Evolutionary conservation across 1,140 invertebrate genomes (phyloP).

Genomic region (Zeugodacus cucurbitae): DNA sequence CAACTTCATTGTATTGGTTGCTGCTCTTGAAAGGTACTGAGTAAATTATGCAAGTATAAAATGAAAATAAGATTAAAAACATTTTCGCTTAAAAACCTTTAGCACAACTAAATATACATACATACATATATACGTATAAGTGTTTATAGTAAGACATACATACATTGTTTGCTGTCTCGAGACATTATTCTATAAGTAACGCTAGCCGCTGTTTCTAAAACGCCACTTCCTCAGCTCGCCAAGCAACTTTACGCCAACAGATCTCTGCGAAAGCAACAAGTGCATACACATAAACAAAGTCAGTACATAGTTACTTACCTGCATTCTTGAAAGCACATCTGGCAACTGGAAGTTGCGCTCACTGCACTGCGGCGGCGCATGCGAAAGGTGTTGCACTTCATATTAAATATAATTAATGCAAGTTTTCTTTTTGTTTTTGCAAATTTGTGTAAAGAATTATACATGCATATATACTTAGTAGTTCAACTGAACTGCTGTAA

Average conservation of each 20-base stretch:
- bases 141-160: not conserved
- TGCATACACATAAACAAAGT: not conserved
- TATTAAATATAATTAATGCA: slow-evolving; percentile 13
- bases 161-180: not conserved
- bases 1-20: not conserved
- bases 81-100: not conserved
- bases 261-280: not conserved
- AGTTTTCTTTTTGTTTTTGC: not conserved
- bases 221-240: slow-evolving; percentile 10
- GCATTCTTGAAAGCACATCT: not conserved
- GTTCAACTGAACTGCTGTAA: not conserved
- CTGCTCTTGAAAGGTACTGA: not conserved
- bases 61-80: not conserved
- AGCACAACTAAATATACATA: not conserved
- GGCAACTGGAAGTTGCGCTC: not conserved
- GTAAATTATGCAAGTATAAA: not conserved
- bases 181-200: not conserved
- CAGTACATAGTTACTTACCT: not conserved
- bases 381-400: slow-evolving; percentile 31
- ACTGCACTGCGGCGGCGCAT: not conserved
- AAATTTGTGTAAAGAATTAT: not conserved
- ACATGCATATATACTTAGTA: not conserved
- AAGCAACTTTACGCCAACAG: not conserved
- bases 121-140: not conserved
- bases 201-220: not conserved